Evolutionary conservation across 2,113 vertebrate species (phyloP).

Genomic region (Sorex araneus): DNA sequence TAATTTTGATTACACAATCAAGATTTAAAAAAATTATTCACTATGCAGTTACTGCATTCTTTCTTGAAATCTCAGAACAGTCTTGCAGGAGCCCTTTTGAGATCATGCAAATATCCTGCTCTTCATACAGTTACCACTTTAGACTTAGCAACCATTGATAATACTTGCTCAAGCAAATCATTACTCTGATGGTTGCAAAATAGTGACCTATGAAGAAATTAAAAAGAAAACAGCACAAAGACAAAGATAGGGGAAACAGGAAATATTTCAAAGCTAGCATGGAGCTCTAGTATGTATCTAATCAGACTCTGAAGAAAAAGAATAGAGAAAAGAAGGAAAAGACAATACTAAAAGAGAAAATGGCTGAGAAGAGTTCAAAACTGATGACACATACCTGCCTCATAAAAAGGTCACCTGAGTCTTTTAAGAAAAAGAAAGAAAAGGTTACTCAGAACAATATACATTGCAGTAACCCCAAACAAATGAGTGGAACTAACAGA

Average conservation of each 20-base stretch:
- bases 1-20: background rate
- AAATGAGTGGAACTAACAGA: background rate
- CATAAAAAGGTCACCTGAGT: background rate
- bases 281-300: too few species aligned
- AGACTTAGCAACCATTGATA: background rate
- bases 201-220: slow-evolving; percentile 2
- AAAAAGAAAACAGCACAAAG: background rate
- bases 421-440: slow-evolving; percentile 28
- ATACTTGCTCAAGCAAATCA: slow-evolving; percentile 2
- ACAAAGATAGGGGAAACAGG: background rate
- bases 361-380: background rate
- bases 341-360: background rate
- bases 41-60: background rate
- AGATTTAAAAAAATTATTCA: background rate
- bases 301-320: background rate
- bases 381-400: background rate
- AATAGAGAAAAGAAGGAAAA: background rate
- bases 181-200: background rate
- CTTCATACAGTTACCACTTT: background rate
- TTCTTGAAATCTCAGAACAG: background rate
- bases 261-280: background rate
- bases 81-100: background rate
- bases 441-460: background rate
- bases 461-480: background rate
- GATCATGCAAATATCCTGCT: background rate